Evolutionary conservation across 2,797 vertebrate species (phyloP), one percentile per base, ranked within the genome.

Genomic region (Schizothorax lantsangensis): DNA sequence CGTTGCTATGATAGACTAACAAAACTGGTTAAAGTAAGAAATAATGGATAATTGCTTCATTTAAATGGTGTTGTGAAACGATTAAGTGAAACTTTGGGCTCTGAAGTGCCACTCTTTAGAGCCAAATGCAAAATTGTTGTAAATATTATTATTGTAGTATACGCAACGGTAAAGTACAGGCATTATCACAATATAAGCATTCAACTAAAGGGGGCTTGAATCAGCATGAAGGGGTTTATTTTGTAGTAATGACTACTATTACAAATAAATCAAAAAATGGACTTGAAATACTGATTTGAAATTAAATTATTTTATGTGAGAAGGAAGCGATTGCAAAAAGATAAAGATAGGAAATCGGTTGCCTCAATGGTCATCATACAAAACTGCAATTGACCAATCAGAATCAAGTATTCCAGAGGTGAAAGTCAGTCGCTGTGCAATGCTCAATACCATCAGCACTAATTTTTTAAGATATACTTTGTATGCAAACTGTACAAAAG

Each of bases 1-100:
- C n/a, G 4, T 10, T 89, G 88, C 81, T 73, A 36, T 79, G 84
- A 85, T 73, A 62, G 52, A 80, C 30, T 73, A 79, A 85, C 45
- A 69, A 75, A 83, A 78, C 43, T 62, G 40, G 30, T 73, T 64
- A 80, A 80, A 73, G 40, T 21, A 72, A 47, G 77, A 52, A 72
- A 73, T 78, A 49, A 59, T 62, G 62, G 30, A 71, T 79, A 72
- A 83, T 84, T 87, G 38, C 52, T 82, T 68, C 33, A 54, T 84
- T 79, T 73, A 59, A 72, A 73, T 3, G 0, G 77, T 80, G 84
- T 72, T 79, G 54, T 85, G 84, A 85, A 85, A 73, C 0, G 3
- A 85, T 79, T 66, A 47, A 59, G 47, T 23, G n/a, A 79, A 85
- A 54, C 40, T 49, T 40, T 17, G 47, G 62, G 62, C 30, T 52